Base-by-base conservation (phyloP, 2,113 vertebrate genomes). In the Regulus satrapa region DNA sequence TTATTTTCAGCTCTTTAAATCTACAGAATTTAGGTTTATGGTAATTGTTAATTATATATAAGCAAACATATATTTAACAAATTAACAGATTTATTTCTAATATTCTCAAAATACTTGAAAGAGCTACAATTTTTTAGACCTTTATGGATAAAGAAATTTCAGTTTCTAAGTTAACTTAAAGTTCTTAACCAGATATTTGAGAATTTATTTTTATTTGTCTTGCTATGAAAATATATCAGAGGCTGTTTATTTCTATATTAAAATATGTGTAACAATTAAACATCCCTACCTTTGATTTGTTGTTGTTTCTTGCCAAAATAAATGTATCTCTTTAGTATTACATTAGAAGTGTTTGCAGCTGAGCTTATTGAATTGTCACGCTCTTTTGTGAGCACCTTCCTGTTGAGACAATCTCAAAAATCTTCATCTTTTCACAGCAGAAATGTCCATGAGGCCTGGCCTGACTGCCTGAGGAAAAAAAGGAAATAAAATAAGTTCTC, bases 321-420 rank as follows among this genome's bases (percentile, higher is more conserved):
- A 45, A 38, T n/a, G 3, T 28, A 29, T 52, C 8, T 66, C 7
- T 59, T 58, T 85, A 58, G 12, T 10, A 13, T 14, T 46, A 69
- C 10, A 8, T 45, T 59, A 76, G 18, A 20, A 31, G 6, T 29
- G 4, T 68, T 75, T 75, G 29, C 25, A 36, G 4, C 6, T 49
- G 29, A 90, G 13, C 61, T 75, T 26, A 34, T 8, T 51, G 52
- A 56, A 23, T 36, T 73, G 32, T 68, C 8, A 52, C 18, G 19
- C 1, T 25, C 6, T 20, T 3, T 49, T 24, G 5, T 43, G 31
- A 1, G 0, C 9, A 40, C 4, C 14, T 38, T 41, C 26, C 14
- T 28, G 4, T 26, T 48, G 14, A 79, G 4, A 17, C 5, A 10
- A n/a, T n/a, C n/a, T 5, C 9, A 48, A 75, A 88, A 73, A 36